Base-by-base conservation (phyloP, 2,888 invertebrate genomes). In the Salpingus planirostris region DNA sequence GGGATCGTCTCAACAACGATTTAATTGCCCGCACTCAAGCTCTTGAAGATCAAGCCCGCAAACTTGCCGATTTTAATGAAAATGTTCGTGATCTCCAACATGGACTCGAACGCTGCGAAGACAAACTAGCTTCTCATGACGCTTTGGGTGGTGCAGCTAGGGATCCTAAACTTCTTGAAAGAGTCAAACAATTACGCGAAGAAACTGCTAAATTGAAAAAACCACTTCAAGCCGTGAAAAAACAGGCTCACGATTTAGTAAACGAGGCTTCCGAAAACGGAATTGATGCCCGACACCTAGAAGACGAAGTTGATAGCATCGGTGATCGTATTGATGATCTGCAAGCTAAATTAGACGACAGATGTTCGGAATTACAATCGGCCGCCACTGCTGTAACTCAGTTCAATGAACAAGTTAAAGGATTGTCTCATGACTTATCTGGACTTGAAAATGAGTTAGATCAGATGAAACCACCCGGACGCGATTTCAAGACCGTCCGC, bases 1-100 rank as follows among this genome's bases (percentile, higher is more conserved):
- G 95, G 95, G 91, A 95, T 54, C 78, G 78, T 51, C 71, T 96
- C 5, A 91, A 91, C 63, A 87, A 88, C 53, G 87, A 80, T 51
- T 70, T 89, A 2, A 69, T 81, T 29, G 78, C 81, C 38, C 75
- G 81, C 53, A 79, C 83, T 14, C 85, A 87, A 54, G 78, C 78
- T 52, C 64, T 90, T 31, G 93, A 95, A 64, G 85, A 85, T 27
- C 83, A 88, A 21, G 78, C 81, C 0, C 78, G 85, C 33, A 80
- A 83, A 46, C 68, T 93, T 32, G 78, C 80, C 30, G 90, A 92
- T 49, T 88, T 91, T 58, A 78, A 78, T 27, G 93, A 93, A 55
- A 82, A 81, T 38, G 68, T 88, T 8, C 74, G 89, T 21, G 90
- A 87, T 33, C 71, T 92, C n/a, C 82, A 84, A 46, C 84, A 89